Evolutionary conservation across 2,888 invertebrate genomes (phyloP).

Genomic region (Plutella xylostella): DNA sequence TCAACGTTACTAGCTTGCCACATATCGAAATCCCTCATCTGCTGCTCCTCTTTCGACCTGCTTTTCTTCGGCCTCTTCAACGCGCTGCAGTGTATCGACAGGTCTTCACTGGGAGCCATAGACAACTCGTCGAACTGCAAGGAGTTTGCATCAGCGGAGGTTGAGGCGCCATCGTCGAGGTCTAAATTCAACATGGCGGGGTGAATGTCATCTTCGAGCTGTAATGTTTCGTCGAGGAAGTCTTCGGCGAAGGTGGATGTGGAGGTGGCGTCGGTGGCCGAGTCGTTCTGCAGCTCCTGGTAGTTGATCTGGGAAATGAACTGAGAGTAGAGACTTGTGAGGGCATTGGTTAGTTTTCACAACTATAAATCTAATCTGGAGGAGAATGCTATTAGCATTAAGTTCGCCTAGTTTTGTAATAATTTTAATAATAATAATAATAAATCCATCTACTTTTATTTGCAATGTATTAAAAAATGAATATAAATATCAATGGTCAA

Average conservation of each 20-base stretch:
- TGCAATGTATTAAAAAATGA: too few relatives aligned
- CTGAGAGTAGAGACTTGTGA: too few relatives aligned
- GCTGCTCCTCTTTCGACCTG: constrained; percentile 31
- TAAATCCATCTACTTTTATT: too few relatives aligned
- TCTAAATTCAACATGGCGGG: not conserved
- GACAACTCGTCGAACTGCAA: constrained; percentile 43
- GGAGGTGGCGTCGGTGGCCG: constrained; percentile 34
- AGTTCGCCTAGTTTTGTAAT: too few relatives aligned
- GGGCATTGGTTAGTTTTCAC: too few relatives aligned
- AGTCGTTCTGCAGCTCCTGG: constrained; percentile 31
- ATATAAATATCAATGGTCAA: too few relatives aligned
- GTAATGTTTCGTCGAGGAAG: constrained; percentile 20
- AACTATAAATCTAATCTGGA: too few relatives aligned
- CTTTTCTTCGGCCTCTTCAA: constrained; percentile 44
- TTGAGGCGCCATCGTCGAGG: constrained; percentile 33
- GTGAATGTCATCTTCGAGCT: not conserved
- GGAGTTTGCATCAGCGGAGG: constrained; percentile 45
- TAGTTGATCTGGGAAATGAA: constrained; percentile 37
- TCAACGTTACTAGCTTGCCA: constrained; percentile 53
- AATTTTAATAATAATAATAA: too few relatives aligned
- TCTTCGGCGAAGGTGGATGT: constrained; percentile 32
- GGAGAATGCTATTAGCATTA: too few relatives aligned
- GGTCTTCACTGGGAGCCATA: constrained; percentile 41
- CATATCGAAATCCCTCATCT: constrained; percentile 47
- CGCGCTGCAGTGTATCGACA: constrained; percentile 43